These are phyloP conservation scores for Ursus arctos DNA, from an alignment of 2,113 vertebrate genomes.

Conservation along the genomic window DNA sequence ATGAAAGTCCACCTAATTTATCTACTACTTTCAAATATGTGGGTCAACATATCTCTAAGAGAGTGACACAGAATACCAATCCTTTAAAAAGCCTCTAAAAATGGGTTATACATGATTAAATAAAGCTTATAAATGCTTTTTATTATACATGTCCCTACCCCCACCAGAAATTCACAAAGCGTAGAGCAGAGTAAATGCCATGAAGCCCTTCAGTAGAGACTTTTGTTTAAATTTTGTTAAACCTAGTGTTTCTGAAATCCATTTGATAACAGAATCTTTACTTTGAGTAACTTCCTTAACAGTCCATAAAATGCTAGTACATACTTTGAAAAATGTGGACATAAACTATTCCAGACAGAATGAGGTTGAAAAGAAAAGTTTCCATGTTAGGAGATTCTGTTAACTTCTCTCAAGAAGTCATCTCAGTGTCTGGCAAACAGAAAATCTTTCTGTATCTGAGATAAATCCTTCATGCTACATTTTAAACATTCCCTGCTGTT, in stretches of 20 bases:
- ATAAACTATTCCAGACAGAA: slow-evolving; percentile 55
- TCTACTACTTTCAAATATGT: background rate
- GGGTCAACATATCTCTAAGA: background rate
- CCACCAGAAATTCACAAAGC: background rate
- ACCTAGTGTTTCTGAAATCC: background rate
- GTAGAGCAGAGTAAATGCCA: too few species aligned
- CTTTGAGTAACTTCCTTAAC: slow-evolving; percentile 41
- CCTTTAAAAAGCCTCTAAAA: background rate
- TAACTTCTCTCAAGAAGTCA: slow-evolving; percentile 9
- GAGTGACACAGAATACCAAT: background rate
- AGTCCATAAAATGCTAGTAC: slow-evolving; percentile 2
- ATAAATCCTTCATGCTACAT: slow-evolving; percentile 30
- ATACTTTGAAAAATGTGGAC: slow-evolving; percentile 50
- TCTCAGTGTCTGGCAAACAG: slow-evolving; percentile 1
- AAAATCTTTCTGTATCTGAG: slow-evolving; percentile 32
- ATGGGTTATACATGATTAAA: background rate
- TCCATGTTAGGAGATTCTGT: slow-evolving; percentile 7
- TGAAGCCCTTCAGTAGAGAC: background rate
- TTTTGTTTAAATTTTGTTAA: background rate
- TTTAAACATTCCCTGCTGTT: background rate
- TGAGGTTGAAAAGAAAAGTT: slow-evolving; percentile 65
- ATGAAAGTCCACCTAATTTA: background rate
- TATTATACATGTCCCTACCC: background rate
- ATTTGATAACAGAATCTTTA: slow-evolving; percentile 56
- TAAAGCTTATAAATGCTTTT: background rate